Base-by-base conservation (phyloP, 2,113 vertebrate species). In the Pipa parva region DNA sequence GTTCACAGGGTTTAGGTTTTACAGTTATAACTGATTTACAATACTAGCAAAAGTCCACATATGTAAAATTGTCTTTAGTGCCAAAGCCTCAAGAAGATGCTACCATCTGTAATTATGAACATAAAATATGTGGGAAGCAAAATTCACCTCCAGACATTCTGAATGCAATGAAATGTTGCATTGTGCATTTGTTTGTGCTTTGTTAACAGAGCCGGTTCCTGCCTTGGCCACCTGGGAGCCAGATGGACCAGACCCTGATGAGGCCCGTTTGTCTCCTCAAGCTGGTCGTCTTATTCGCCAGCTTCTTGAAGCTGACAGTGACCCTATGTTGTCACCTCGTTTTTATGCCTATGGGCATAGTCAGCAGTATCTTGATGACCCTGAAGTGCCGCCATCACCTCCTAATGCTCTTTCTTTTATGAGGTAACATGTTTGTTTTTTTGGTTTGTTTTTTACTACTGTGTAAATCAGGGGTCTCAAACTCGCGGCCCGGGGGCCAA, bases 351-450 rank as follows among this genome's bases (percentile, higher is more conserved):
- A 93, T 0, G 92, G 94, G 48, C 92, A 96, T 45, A 88, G 92
- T 65, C 88, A 94, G 13, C 95, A 97, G 77, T 97, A 95, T 77
- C 87, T 97, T 80, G 93, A 97, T 20, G 97, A 99, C 77, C 90
- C 97, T 0, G 97, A 99, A 80, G 95, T 97, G 75, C 96, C 97
- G 50, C 97, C 97, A 15, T 99, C 97, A 0, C 97, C 97, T n/a
- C 97, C 97, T 13, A 92, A 98, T 27, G 85, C 93, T 3, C 94
- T 98, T 76, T 93, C 95, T 0, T 99, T 99, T 68, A 86, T 92
- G 88, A 97, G 96, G 97, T 99, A 74, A 39, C 83, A 66, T 66
- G 10, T 2, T 50, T 24, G 21, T 20, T 42, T 42, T n/a, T 11
- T n/a, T n/a, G 33, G 10, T 13, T 36, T 7, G 15, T 12, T 36